Base-by-base conservation (phyloP, 2,113 vertebrate genomes). In the Syrrhaptes paradoxus region DNA sequence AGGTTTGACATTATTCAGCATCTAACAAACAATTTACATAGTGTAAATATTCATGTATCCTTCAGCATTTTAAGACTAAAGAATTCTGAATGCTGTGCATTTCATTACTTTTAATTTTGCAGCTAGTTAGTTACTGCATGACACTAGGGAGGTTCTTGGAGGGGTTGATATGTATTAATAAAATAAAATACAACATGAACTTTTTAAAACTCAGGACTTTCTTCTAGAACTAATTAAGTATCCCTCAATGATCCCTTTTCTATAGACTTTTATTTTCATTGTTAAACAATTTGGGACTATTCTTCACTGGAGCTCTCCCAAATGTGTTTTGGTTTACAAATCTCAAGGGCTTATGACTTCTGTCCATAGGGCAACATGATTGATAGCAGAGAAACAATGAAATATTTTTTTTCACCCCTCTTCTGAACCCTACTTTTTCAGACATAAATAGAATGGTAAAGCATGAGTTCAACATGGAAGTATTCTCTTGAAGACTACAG, bases 21-120 rank as follows among this genome's bases (percentile, higher is more conserved):
- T 84, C 93, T 94, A 96, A 59, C 38, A 90, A 92, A 85, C 38
- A 81, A 62, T 87, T 76, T 95, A 22, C 21, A 94, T 77, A 94
- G 77, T 74, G 86, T 91, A 78, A 92, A 85, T 89, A 96, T 95
- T 84, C 70, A 90, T 67, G 72, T 41, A 62, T 57, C 74, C 75
- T 73, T 91, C 55, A 90, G 57, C 61, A 72, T 84, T 81, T 81
- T 51, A 81, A 65, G 82, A 55, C 31, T 76, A 84, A 79, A 41
- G 89, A 88, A 80, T 58, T 76, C 59, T 79, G 71, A 96, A 77
- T 3, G 8, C 21, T 79, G 29, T 90, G 67, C 45, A 79, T 75
- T 94, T 93, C 83, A 66, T 89, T 76, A 48, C 72, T 97, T 89
- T 83, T 20, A 74, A 87, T 74, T 80, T 32, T 67, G 66, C 63